Evolutionary conservation across 2,888 invertebrate species (phyloP).

Genomic region (Epiblema foenella): DNA sequence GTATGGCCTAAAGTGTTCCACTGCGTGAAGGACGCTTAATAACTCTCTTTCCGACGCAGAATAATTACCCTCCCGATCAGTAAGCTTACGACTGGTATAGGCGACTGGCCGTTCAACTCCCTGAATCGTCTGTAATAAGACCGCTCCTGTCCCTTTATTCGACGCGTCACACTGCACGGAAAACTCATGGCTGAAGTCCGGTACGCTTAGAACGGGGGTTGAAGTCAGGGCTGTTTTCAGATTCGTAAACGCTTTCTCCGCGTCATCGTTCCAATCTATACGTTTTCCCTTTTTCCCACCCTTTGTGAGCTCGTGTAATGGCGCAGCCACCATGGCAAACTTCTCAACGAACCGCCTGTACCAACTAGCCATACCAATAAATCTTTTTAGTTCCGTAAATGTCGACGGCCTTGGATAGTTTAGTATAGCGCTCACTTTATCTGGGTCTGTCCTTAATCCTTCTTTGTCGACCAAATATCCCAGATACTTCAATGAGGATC

Average conservation of each 20-base stretch:
- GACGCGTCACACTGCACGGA: conserved; percentile 19
- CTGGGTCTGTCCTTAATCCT: conserved; percentile 14
- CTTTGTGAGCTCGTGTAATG: conserved; percentile 16
- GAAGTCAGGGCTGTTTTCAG: conserved; percentile 10
- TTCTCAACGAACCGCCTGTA: conserved; percentile 23
- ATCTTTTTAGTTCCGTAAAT: conserved; percentile 9
- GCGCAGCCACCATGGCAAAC: conserved; percentile 23
- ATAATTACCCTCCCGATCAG: conserved; percentile 35
- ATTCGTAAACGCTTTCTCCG: background rate
- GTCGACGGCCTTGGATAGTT: conserved; percentile 15
- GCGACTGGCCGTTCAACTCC: conserved; percentile 11
- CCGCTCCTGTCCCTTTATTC: conserved; percentile 19
- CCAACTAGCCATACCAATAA: conserved; percentile 21
- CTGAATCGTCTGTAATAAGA: conserved; percentile 2
- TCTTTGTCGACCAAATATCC: conserved; percentile 20
- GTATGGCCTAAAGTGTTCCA: conserved; percentile 45
- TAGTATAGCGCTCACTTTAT: conserved; percentile 7
- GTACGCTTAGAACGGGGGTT: conserved; percentile 1
- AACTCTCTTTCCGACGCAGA: conserved; percentile 42
- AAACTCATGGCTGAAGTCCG: conserved; percentile 11
- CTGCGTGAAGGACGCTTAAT: conserved; percentile 40
- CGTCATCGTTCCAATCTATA: conserved; percentile 12
- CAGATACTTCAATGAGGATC: conserved; percentile 1
- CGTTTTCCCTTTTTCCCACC: conserved; percentile 11
- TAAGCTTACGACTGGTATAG: conserved; percentile 14